These are phyloP conservation scores for Oscheius sp. DNA, from an alignment of 2,888 invertebrate species.

Conservation along the genomic window DNA sequence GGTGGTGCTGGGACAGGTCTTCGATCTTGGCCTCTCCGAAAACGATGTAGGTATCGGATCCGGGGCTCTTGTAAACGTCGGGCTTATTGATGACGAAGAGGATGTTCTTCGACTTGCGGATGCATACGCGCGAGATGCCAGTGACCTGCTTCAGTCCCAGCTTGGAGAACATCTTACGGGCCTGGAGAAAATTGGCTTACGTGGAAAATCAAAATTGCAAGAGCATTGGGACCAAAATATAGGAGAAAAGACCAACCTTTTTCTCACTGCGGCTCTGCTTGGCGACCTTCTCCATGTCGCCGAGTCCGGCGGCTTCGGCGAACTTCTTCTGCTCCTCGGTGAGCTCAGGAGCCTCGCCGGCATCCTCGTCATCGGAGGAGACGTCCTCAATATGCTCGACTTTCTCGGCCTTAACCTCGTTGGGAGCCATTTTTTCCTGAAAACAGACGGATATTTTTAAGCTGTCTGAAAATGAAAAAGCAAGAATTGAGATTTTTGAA, in stretches of 20 bases:
- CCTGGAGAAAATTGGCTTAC: conserved; percentile 74
- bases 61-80: conserved; percentile 97
- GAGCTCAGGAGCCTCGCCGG: conserved; percentile 43
- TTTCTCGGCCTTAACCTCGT: conserved; percentile 14
- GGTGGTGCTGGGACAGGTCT: conserved; percentile 95
- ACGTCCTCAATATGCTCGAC: conserved; percentile 53
- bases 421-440: conserved; percentile 3
- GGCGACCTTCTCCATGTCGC: conserved; percentile 74
- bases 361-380: conserved; percentile 57
- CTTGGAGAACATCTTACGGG: conserved; percentile 98
- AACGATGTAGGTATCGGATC: conserved; percentile 98
- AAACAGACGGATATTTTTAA: no score
- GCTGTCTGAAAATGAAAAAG: no score
- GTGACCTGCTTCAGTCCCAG: conserved; percentile 90
- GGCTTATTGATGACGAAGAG: conserved; percentile 98
- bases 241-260: conserved; percentile 77
- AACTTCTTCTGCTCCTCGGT: conserved; percentile 68
- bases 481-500: no score
- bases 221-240: no score
- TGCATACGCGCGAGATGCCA: conserved; percentile 93
- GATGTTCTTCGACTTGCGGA: conserved; percentile 98
- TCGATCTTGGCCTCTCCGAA: conserved; percentile 99
- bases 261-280: conserved; percentile 98
- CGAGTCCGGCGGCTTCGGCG: conserved; percentile 70
- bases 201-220: not conserved